Conservation (phyloP, 2,113 vertebrate species). For the Hyperopisus bebe region DNA sequence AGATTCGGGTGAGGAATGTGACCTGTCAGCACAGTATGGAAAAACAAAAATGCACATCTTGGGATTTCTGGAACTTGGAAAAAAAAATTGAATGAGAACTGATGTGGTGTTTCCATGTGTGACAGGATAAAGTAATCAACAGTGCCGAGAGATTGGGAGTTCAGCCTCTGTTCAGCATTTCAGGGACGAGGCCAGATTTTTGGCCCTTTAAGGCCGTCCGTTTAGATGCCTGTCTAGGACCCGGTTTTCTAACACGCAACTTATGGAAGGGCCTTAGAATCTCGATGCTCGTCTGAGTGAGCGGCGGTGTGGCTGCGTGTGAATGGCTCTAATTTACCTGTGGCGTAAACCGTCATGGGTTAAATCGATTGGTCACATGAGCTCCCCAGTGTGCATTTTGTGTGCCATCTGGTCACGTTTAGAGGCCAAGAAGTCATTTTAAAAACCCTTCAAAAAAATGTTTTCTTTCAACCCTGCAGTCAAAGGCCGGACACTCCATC, state of each 20-base stretch:
- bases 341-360: neutral
- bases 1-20: neutral
- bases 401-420: neutral
- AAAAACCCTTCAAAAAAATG: neutral
- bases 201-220: neutral
- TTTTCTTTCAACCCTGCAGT: neutral
- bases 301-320: neutral
- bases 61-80: neutral
- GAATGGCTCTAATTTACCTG: neutral
- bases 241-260: neutral
- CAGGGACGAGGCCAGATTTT: neutral
- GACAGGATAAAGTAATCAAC: neutral
- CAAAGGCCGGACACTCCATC: neutral
- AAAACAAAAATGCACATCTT: neutral
- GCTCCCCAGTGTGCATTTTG: neutral
- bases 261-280: neutral
- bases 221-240: neutral
- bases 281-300: neutral
- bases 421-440: neutral
- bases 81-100: neutral
- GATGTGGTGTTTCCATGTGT: neutral
- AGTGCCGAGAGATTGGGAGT: neutral
- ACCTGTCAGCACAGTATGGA: slow-evolving; percentile 9
- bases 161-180: neutral
- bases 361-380: neutral